phyloP scores from a whole-genome alignment of 1,140 invertebrate species.

The Sitodiplosis mosellana region DNA sequence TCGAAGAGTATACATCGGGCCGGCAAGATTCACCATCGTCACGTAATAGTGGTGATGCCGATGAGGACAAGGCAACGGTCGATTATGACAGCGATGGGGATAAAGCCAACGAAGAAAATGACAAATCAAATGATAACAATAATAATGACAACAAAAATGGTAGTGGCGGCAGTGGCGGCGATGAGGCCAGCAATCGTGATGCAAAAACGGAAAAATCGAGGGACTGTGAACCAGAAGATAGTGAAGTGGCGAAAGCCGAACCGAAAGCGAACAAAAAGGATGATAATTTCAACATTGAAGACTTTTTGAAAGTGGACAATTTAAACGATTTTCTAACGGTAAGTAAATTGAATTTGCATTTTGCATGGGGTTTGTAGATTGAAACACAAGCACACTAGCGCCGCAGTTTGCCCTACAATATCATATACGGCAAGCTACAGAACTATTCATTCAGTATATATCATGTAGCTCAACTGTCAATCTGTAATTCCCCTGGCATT shows the following conservation, averaged over 20 bases:
- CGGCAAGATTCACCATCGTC: neutral
- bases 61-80: constrained; percentile 1
- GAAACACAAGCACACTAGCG: too few species aligned
- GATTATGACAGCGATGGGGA: constrained; percentile 1
- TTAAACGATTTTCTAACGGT: constrained; percentile 38
- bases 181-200: constrained; percentile 10
- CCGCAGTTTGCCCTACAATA: too few species aligned
- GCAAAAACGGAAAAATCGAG: constrained; percentile 21
- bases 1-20: constrained; percentile 46
- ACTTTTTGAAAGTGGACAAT: constrained; percentile 47
- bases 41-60: neutral
- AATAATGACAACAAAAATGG: neutral
- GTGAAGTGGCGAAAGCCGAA: constrained; percentile 11
- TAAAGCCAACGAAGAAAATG: constrained; percentile 12
- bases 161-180: constrained; percentile 13
- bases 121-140: constrained; percentile 13
- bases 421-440: too few species aligned
- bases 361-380: neutral
- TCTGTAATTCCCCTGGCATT: neutral
- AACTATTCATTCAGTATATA: too few species aligned
- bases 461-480: too few species aligned
- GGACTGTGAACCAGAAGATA: constrained; percentile 15
- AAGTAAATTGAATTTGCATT: constrained; percentile 10
- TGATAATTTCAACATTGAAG: constrained; percentile 43
- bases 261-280: neutral